Base-by-base conservation (phyloP, 2,888 invertebrate genomes). In the Tillus elongatus region DNA sequence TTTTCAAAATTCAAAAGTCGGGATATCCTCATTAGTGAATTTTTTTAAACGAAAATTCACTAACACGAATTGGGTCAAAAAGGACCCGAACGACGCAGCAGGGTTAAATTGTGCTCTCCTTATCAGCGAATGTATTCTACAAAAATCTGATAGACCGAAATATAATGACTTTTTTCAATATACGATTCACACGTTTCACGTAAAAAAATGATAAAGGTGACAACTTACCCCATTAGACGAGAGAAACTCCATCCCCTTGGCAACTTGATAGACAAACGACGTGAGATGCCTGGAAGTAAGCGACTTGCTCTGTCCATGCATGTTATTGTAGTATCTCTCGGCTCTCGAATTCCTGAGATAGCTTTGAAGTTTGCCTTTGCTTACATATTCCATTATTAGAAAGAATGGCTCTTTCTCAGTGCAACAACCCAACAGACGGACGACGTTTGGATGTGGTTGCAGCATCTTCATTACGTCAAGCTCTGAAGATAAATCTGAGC, bases 301-400 rank as follows among this genome's bases (percentile, higher is more conserved):
- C 48, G 79, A 74, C 59, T 79, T 78, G 52, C 82, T 83, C 45
- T 81, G 77, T 2, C 79, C 84, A 52, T 82, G 81, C 42, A 82
- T 75, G 63, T 83, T 83, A 10, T 83, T 82, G 55, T 85, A 85
- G 60, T 79, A 80, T 37, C 89, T 74, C 58, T 88, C 85, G 0
- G 88, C 88, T 41, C 93, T 72, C 1, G 89, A 90, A 51, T 81
- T 83, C 31, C 93, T 67, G 15, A 95, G 70, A 61, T 85, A 92
- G 53, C 86, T 83, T 64, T 91, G 91, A 37, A 95, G 71, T 66
- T 92, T 92, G 1, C 93, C 93, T 13, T 82, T 74, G 52, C 81
- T 78, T 4, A 92, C 84, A 60, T 84, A 92, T 66, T 95, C 93
- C 77, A 95, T 82, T 51, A 95, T 87, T 13, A 93, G 84, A 58